These are phyloP conservation scores for Peribatodes rhomboidaria DNA, from an alignment of 2,888 invertebrate genomes.

Conservation along the genomic window DNA sequence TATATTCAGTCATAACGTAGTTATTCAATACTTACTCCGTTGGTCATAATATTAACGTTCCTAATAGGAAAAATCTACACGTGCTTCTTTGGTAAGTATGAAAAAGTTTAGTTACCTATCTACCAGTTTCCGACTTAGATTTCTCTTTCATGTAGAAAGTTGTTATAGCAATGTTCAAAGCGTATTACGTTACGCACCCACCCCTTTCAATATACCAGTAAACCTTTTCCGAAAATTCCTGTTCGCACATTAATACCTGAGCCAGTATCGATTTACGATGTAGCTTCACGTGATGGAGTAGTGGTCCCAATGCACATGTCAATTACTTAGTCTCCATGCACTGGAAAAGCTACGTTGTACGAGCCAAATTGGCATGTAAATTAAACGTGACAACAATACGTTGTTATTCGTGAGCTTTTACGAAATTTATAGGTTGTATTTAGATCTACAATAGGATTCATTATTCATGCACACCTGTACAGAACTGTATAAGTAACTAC, in stretches of 20 bases:
- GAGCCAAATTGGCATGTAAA: slow-evolving; percentile 17
- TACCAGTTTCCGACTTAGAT: neutral
- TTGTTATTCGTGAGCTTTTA: neutral
- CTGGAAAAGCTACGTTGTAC: slow-evolving; percentile 27
- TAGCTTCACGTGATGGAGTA: slow-evolving; percentile 8
- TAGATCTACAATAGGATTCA: no score
- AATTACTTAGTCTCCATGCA: slow-evolving; percentile 21
- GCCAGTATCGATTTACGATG: neutral
- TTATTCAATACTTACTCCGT: neutral
- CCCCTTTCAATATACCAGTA: slow-evolving; percentile 4
- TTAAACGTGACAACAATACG: neutral
- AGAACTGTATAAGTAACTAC: no score
- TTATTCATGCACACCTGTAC: no score
- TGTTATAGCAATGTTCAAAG: neutral
- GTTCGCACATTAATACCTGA: slow-evolving; percentile 3
- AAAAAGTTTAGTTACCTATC: neutral
- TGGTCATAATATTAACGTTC: neutral
- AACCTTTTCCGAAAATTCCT: slow-evolving; percentile 7
- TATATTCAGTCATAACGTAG: slow-evolving; percentile 3
- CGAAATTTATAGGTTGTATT: neutral
- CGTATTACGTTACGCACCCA: neutral
- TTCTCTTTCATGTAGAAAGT: neutral
- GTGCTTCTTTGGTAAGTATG: slow-evolving; percentile 15
- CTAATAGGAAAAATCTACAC: neutral
- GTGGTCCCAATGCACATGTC: slow-evolving; percentile 23